Evolutionary conservation across 2,113 vertebrate species (phyloP), one percentile per base, ranked within the genome.

Genomic region (Heterochromis multidens): DNA sequence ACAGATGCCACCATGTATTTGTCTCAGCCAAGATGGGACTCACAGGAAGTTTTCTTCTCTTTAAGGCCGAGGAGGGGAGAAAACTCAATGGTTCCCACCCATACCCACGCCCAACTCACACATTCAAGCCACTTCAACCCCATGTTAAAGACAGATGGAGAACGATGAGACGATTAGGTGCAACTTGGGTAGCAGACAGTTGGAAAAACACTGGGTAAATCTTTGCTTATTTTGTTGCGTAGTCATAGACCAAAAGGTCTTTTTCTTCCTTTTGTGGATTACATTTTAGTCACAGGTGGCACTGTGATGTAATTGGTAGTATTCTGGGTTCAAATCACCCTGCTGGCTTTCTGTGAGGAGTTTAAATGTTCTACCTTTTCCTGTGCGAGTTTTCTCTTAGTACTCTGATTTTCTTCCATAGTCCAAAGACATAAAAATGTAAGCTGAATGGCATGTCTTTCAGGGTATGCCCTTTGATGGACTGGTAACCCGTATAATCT

Each of bases 1-100:
- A 52, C 86, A 85, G 77, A 92, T 57, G 87, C 81, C 89, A 87
- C 49, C 31, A 6, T 92, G 62, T 80, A 84, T 92, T 89, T 85
- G 85, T 92, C 88, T 93, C 58, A 16, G 40, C 61, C 27, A 43
- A 87, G 77, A 80, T 35, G 13, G 72, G 77, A 80, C 60, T 90
- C 77, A 60, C 82, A 79, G 60, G 54, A 82, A 74, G 85, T 60
- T 27, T 77, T 72, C 25, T 61, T 17, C 60, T 65, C 70, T 74
- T 79, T 79, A 80, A 80, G 87, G 80, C 74, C 62, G 23, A 40
- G 6, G 31, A 74, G 27, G 46, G 9, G 59, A 40, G 21, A 54
- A n/a, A 25, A 31, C 16, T 4, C 6, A 31, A 17, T 2, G 72
- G 63, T 35, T 29, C 49, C 57, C 35, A 21, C 29, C 58, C 70